Base-by-base conservation (phyloP, 2,113 vertebrate genomes). In the Turdus rufiventris region DNA sequence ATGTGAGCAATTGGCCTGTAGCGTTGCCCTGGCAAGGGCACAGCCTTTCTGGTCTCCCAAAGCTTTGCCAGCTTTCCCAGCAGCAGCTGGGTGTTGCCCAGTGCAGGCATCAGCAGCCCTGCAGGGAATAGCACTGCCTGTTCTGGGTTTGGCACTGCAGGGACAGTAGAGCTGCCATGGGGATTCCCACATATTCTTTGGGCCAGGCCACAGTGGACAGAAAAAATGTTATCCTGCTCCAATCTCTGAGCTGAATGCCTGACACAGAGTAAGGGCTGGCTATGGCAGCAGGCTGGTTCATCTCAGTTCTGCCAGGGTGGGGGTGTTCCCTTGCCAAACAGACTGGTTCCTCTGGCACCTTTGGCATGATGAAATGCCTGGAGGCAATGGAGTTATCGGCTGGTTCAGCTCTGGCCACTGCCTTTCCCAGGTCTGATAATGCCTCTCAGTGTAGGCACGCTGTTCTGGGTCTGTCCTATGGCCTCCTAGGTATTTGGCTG, bases 401-500 rank as follows among this genome's bases (percentile, higher is more conserved):
- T 82, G 51, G 8, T 70, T 88, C 58, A 66, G 42, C 85, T 45
- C 5, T 14, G 25, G 54, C 58, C 0, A 0, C 78, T 89, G 70
- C 54, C n/a, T 82, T 83, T 85, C 47, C 67, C 25, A 34, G 63
- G 57, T 38, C 67, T 47, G 47, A 19, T 33, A 62, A 58, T 0
- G 6, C 16, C 12, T 71, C 72, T 74, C 2, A 0, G 42, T 1
- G 4, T 21, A 70, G 71, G 71, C 29, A 7, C 0, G 0, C 77
- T 48, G 38, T 43, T 67, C 77, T 75, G 72, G 29, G 54, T 24
- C 79, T 66, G 71, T 76, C 75, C 82, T 50, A 8, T 8, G 33
- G 82, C 76, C 78, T 91, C 78, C 38, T 31, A 60, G 62, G 74
- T 81, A 95, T 95, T 94, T 93, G 90, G 92, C 90, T 87, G 81